Evolutionary conservation across 1,140 invertebrate genomes (phyloP), one percentile per base, ranked within the genome.

Genomic region (Nebria ingens): DNA sequence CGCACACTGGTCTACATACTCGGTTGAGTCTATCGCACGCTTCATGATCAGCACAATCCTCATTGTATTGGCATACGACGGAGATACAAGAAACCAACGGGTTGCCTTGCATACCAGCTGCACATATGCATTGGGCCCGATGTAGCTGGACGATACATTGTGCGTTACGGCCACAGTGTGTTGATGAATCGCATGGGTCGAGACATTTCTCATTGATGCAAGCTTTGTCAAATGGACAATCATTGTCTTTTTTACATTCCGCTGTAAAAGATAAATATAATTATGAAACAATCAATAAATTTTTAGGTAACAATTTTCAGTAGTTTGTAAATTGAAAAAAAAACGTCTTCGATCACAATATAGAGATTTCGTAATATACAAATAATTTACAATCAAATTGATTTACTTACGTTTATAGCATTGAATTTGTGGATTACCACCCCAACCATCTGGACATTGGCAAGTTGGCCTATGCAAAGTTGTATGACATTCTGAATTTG

Each of bases 361-460:
- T 34, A 58, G 9, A 45, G 40, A 29, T 17, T 45, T 12, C 6
- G 52, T 15, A 64, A 61, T 61, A 58, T 58, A 79, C 82, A 81
- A n/a, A n/a, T n/a, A n/a, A n/a, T n/a, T n/a, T n/a, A n/a, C n/a
- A n/a, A n/a, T n/a, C n/a, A n/a, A n/a, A n/a, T n/a, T n/a, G n/a
- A n/a, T n/a, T n/a, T n/a, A n/a, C n/a, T n/a, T 81, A 92, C 89
- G 86, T 79, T 86, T 90, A 69, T 87, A 92, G 64, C 91, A 95
- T 61, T 83, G 77, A 4, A 84, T 67, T 71, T 91, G 83, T 23
- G 92, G 91, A 72, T 95, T 87, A 60, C 92, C 92, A 52, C 86
- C 88, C 71, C 85, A 90, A 40, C 87, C 87, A 45, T 83, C 78
- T 20, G 86, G 87, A 71, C 91, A 94, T 58, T 79, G 79, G 65